Percentiles rank a stretch among this genome's conserved stretches.
These are phyloP conservation scores for Hylia prasina DNA, from an alignment of 2,113 vertebrate genomes.

Conservation along the genomic window DNA sequence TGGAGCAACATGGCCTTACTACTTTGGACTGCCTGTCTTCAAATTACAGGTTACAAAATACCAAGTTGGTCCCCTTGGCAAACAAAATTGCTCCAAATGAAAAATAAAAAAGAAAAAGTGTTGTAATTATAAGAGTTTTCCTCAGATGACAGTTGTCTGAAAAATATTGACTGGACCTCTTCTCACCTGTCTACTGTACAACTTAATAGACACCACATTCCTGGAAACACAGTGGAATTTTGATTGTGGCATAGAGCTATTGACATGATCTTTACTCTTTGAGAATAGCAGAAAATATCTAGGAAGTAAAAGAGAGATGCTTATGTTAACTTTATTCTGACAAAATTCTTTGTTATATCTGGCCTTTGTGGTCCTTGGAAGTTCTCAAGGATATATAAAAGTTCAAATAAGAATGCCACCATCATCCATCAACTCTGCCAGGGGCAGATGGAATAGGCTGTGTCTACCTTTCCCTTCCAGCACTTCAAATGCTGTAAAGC, in stretches of 20 bases:
- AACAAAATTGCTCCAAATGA: background rate
- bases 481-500: background rate
- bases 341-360: background rate
- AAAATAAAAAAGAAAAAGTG: background rate
- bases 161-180: constrained; percentile 26
- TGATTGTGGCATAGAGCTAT: background rate
- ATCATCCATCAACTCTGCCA: background rate
- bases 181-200: background rate
- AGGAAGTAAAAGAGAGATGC: background rate
- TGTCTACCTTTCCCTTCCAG: background rate
- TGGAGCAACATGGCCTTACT: background rate
- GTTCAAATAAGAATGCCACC: background rate
- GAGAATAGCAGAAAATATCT: background rate
- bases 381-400: background rate
- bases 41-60: background rate
- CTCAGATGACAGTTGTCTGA: background rate
- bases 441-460: background rate
- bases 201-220: background rate
- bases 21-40: background rate
- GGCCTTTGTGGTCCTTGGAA: background rate
- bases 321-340: background rate
- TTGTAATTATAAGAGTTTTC: background rate
- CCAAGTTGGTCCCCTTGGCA: background rate
- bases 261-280: constrained; percentile 15
- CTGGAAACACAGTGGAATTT: background rate